Conservation (phyloP, 2,888 invertebrate species). For the Noctua janthina region DNA sequence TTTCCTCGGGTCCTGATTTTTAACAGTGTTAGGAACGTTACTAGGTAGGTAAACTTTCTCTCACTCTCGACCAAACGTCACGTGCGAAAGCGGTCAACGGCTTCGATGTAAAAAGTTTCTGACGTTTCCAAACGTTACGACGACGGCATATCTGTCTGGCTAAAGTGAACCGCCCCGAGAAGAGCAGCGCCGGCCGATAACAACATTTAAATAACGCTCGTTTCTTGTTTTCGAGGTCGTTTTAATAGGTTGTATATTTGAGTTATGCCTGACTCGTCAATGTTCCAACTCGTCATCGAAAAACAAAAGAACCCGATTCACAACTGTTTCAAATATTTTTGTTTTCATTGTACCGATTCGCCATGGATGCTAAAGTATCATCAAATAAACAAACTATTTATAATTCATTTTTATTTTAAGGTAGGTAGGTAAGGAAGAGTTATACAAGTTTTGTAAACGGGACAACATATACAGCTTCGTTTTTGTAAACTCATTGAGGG, state of each 20-base stretch:
- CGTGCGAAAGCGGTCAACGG: not conserved
- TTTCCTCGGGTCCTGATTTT: not conserved
- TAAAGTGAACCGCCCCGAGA: not conserved
- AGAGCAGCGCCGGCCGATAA: not conserved
- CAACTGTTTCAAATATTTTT: too few relatives aligned
- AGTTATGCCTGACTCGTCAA: too few relatives aligned
- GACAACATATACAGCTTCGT: constrained; percentile 1
- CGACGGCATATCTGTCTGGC: not conserved
- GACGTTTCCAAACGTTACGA: not conserved
- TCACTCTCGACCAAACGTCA: not conserved
- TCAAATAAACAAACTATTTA: too few relatives aligned
- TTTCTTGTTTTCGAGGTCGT: constrained; percentile 40
- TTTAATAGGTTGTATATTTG: constrained; percentile 41
- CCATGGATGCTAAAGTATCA: too few relatives aligned
- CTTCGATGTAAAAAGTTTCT: not conserved
- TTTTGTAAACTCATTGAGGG: constrained; percentile 40
- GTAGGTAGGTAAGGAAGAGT: too few relatives aligned
- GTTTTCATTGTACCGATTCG: too few relatives aligned
- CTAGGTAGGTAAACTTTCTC: not conserved
- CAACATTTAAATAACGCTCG: constrained; percentile 24
- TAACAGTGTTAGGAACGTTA: not conserved
- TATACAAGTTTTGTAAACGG: too few relatives aligned
- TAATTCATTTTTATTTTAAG: too few relatives aligned
- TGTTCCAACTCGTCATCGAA: too few relatives aligned
- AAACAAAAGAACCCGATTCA: too few relatives aligned